phyloP scores from a whole-genome alignment of 2,113 vertebrate species.

The Oceanodroma tethys region DNA sequence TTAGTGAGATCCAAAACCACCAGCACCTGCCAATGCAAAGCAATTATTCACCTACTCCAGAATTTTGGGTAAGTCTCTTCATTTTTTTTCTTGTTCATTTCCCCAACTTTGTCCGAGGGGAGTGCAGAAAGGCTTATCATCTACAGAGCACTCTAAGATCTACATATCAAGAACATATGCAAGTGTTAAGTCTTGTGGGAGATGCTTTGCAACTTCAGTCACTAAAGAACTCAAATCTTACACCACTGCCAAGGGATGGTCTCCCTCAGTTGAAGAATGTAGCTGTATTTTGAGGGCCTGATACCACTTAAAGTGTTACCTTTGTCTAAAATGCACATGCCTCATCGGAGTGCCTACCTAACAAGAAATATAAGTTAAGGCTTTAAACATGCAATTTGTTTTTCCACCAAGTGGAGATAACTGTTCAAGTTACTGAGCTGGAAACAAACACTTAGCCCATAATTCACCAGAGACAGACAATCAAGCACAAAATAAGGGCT shows the following conservation, averaged over 20 bases:
- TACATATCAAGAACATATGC: neutral
- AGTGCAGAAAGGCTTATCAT: neutral
- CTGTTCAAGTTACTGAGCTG: neutral
- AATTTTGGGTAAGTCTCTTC: neutral
- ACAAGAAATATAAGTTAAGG: neutral
- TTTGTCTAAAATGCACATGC: neutral
- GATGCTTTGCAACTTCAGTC: neutral
- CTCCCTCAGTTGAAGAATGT: neutral
- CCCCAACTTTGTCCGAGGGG: neutral
- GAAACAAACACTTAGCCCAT: neutral
- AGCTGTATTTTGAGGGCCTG: neutral
- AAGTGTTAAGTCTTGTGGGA: neutral
- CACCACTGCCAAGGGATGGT: neutral
- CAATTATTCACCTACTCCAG: neutral
- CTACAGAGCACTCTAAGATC: neutral
- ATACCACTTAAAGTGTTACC: neutral
- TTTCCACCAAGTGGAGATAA: neutral
- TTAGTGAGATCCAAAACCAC: neutral
- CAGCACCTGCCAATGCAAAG: neutral
- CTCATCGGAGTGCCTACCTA: neutral
- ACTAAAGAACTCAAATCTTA: neutral
- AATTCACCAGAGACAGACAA: neutral
- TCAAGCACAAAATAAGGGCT: neutral
- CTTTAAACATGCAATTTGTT: neutral
- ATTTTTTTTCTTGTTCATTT: neutral